phyloP scores from a whole-genome alignment of 2,888 invertebrate genomes.

The Trichopria drosophilae region DNA sequence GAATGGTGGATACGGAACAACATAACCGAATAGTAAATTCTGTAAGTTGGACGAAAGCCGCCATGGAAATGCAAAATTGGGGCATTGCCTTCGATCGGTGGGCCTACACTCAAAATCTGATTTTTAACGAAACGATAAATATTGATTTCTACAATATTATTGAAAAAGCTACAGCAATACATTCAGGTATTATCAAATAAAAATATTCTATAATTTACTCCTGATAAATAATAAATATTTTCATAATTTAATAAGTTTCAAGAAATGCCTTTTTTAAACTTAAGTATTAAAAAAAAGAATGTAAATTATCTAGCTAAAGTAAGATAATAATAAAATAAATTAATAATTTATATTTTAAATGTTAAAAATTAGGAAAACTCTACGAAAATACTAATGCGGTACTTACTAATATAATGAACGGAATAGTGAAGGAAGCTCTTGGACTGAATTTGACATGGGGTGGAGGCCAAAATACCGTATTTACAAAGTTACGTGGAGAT shows the following conservation, averaged over 20 bases:
- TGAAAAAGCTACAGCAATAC: constrained; percentile 59
- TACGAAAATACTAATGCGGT: too few species aligned
- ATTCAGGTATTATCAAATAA: too few species aligned
- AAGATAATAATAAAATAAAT: too few species aligned
- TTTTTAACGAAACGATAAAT: constrained; percentile 65
- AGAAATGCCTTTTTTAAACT: too few species aligned
- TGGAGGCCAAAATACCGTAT: constrained; percentile 65
- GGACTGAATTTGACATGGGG: constrained; percentile 66
- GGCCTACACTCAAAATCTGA: constrained; percentile 67
- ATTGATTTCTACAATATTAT: constrained; percentile 86
- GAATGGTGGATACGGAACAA: constrained; percentile 72
- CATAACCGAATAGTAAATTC: constrained; percentile 63
- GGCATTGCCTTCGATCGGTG: constrained; percentile 67
- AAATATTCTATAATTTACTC: too few species aligned
- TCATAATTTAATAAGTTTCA: too few species aligned
- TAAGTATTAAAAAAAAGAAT: too few species aligned
- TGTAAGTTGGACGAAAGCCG: constrained; percentile 63
- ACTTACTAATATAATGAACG: too few species aligned
- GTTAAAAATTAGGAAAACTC: too few species aligned
- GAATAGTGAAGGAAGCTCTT: constrained; percentile 68
- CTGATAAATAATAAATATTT: too few species aligned
- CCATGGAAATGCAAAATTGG: constrained; percentile 66
- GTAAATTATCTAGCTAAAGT: too few species aligned
- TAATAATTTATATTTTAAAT: too few species aligned
- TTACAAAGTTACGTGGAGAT: constrained; percentile 64